A percentile compares a stretch with the other conserved stretches of the same genome.
Conservation (phyloP, 2,113 vertebrate genomes). For the Pygoscelis adeliae region DNA sequence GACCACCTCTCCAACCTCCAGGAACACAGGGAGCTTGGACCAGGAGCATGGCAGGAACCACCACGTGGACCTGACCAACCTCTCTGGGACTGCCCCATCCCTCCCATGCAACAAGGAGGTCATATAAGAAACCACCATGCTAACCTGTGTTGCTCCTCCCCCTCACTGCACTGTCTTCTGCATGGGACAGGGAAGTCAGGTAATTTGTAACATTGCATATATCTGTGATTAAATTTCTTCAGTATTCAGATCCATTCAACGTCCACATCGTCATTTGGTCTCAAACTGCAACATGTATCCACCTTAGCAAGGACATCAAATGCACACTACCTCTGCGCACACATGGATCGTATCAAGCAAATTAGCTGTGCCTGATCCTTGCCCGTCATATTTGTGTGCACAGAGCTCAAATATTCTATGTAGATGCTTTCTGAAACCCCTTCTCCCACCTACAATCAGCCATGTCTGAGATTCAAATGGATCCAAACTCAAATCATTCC, state of each 20-base stretch:
- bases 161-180: background rate
- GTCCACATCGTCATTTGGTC: background rate
- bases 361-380: background rate
- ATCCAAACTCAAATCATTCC: background rate
- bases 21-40: background rate
- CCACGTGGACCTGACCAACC: background rate
- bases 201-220: background rate
- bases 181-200: background rate
- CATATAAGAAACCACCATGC: background rate
- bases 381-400: background rate
- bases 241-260: background rate
- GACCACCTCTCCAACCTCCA: background rate
- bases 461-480: background rate
- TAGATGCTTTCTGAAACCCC: background rate
- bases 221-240: background rate
- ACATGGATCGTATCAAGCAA: background rate
- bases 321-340: background rate
- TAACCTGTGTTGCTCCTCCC: background rate
- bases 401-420: background rate
- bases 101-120: background rate
- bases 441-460: background rate
- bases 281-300: background rate
- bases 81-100: background rate
- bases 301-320: background rate
- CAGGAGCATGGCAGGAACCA: background rate